A percentile compares a stretch with the other conserved stretches of the same genome.
These are phyloP conservation scores for Chouioia cunea DNA, from an alignment of 2,888 invertebrate genomes.

Conservation along the genomic window DNA sequence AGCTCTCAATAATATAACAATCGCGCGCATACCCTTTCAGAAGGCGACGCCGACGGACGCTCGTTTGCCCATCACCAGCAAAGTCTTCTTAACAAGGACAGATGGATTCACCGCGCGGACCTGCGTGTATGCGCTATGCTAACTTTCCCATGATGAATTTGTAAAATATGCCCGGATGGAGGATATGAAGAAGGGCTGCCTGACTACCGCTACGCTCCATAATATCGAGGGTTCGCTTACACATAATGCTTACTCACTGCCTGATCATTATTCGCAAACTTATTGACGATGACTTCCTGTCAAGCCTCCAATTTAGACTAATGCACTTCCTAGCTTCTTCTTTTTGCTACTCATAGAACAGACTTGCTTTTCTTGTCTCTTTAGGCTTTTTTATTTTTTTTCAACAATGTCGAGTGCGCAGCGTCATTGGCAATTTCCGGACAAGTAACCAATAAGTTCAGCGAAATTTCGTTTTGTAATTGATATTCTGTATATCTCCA, in stretches of 20 bases:
- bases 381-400: no score
- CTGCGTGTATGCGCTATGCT: background rate
- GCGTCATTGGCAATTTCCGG: no score
- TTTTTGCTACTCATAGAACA: no score
- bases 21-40: conserved; percentile 9
- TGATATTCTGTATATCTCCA: no score
- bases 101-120: conserved; percentile 31
- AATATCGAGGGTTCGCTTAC: conserved; percentile 27
- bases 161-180: conserved; percentile 48
- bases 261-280: conserved; percentile 57
- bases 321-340: background rate
- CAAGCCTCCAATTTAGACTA: conserved; percentile 13
- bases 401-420: no score
- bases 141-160: conserved; percentile 53
- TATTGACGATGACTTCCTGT: conserved; percentile 33
- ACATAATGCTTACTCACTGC: conserved; percentile 53
- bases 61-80: no score
- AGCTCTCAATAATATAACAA: conserved; percentile 1
- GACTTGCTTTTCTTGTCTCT: no score
- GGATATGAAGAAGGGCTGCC: conserved; percentile 2
- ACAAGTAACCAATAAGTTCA: no score
- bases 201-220: background rate
- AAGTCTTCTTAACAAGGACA: conserved; percentile 6
- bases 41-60: background rate
- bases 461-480: no score